Evolutionary conservation across 2,113 vertebrate genomes (phyloP).

Genomic region (Spermophilus dauricus): DNA sequence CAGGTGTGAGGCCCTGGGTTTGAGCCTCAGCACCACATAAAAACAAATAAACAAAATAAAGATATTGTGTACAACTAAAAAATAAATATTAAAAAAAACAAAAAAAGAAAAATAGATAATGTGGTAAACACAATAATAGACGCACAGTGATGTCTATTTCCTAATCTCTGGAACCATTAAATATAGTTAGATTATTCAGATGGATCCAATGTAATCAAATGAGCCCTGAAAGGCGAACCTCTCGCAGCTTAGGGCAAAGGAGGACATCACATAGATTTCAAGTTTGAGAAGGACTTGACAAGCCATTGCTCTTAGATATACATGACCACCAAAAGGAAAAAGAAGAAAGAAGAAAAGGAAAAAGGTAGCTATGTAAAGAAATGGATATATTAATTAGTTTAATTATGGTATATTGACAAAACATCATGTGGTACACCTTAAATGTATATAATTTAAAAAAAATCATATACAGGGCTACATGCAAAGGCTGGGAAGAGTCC

Average conservation of each 20-base stretch:
- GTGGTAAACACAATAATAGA: conserved; percentile 12
- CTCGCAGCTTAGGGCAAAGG: not conserved
- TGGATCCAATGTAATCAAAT: not conserved
- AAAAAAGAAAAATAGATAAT: not conserved
- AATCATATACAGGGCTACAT: no score
- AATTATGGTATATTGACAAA: not conserved
- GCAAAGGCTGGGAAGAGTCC: not conserved
- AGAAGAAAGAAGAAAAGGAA: not conserved
- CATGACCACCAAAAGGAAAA: not conserved
- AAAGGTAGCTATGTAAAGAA: not conserved
- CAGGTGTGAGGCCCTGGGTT: no score
- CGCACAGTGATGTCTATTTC: not conserved
- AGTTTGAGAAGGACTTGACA: not conserved
- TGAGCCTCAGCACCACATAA: no score
- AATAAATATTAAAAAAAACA: not conserved
- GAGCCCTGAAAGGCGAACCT: not conserved
- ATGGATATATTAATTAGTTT: not conserved
- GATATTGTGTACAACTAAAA: no score
- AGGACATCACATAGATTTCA: not conserved
- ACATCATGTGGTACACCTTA: no score
- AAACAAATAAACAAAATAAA: no score
- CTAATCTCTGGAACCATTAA: not conserved
- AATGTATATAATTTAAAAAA: not conserved
- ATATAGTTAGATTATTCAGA: not conserved
- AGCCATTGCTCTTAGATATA: not conserved